A percentile compares a stretch with the other conserved stretches of the same genome.
Conservation (phyloP, 2,888 invertebrate species). For the Drosophila picticornis region DNA sequence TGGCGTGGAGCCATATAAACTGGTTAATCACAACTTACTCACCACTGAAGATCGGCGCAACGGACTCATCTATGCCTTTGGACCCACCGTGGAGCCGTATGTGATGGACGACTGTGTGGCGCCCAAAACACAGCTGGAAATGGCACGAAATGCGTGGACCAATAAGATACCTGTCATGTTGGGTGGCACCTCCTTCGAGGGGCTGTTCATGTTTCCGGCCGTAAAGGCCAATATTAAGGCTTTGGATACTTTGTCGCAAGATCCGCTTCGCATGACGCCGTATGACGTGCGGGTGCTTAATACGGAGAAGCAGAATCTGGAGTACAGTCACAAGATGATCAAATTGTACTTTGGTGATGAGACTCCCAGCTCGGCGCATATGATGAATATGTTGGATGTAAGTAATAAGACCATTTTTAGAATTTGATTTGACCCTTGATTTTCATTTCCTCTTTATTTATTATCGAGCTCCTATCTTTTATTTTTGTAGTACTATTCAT, state of each 20-base stretch:
- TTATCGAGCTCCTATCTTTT: not conserved
- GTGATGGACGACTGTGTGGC: slow-evolving; percentile 77
- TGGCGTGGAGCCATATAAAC: slow-evolving; percentile 70
- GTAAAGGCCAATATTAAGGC: slow-evolving; percentile 53
- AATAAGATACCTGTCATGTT: slow-evolving; percentile 80
- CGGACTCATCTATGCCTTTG: slow-evolving; percentile 73
- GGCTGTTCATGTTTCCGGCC: slow-evolving; percentile 78
- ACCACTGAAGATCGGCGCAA: slow-evolving; percentile 72
- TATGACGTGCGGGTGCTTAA: slow-evolving; percentile 47
- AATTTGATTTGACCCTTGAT: not conserved
- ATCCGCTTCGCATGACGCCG: slow-evolving; percentile 60
- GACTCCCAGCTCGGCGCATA: slow-evolving; percentile 50
- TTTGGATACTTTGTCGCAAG: slow-evolving; percentile 55
- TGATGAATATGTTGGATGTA: slow-evolving; percentile 63
- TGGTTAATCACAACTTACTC: slow-evolving; percentile 73
- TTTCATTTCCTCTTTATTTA: not conserved
- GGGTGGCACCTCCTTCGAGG: slow-evolving; percentile 83
- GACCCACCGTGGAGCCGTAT: slow-evolving; percentile 82
- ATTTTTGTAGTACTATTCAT: slow-evolving; percentile 71
- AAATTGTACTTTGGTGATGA: slow-evolving; percentile 72
- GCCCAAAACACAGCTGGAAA: slow-evolving; percentile 70
- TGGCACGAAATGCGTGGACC: slow-evolving; percentile 82
- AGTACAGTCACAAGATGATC: slow-evolving; percentile 77
- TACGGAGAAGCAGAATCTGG: slow-evolving; percentile 56
- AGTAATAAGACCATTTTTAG: slow-evolving; percentile 4